Percentiles rank a stretch among this genome's conserved stretches.
phyloP scores from a whole-genome alignment of 2,797 vertebrate genomes.

The Lacerta agilis region DNA sequence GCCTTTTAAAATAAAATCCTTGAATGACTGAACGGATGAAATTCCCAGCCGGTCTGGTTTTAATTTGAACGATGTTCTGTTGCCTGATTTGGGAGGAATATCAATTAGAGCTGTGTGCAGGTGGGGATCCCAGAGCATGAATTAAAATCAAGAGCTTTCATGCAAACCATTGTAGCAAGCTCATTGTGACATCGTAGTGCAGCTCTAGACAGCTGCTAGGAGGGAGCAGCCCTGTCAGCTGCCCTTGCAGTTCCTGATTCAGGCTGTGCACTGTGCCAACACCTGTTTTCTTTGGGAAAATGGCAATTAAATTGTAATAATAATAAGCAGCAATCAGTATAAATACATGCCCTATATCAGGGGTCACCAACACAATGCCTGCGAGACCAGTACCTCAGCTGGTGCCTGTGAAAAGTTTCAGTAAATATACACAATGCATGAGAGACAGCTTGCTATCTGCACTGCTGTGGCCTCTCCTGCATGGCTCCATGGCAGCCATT shows the following conservation, averaged over 20 bases:
- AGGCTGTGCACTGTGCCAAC: neutral
- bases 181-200: neutral
- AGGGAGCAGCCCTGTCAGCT: neutral
- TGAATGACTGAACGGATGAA: neutral
- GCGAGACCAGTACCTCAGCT: too few relatives aligned
- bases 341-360: neutral
- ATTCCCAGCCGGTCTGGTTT: neutral
- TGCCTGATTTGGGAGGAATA: slow-evolving; percentile 14
- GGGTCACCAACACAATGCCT: too few relatives aligned
- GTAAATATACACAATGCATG: too few relatives aligned
- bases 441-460: too few relatives aligned
- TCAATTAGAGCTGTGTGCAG: neutral
- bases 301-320: neutral
- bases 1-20: too few relatives aligned
- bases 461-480: too few relatives aligned
- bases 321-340: neutral
- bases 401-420: too few relatives aligned
- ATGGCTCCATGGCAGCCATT: too few relatives aligned
- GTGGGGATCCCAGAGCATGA: neutral
- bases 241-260: too few relatives aligned
- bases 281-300: neutral
- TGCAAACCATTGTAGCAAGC: neutral
- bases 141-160: neutral
- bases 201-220: neutral
- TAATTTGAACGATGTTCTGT: neutral